A percentile compares a stretch with the other conserved stretches of the same genome.
These are phyloP conservation scores for Hyles euphorbiae DNA, from an alignment of 1,140 invertebrate genomes.

Conservation along the genomic window DNA sequence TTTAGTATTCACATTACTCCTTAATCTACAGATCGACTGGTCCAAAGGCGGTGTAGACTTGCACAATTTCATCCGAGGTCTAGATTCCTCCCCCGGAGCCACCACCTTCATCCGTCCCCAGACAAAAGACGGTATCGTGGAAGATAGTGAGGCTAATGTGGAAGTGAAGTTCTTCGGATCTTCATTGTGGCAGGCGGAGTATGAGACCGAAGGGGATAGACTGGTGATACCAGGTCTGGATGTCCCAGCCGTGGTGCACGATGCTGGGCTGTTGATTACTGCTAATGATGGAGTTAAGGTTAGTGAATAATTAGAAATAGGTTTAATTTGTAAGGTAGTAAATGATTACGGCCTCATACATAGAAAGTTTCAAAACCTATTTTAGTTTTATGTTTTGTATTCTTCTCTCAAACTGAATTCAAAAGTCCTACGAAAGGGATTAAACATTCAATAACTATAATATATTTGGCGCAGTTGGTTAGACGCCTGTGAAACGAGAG, in stretches of 20 bases:
- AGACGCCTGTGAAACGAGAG: no score
- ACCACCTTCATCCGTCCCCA: constrained; percentile 81
- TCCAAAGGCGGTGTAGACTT: constrained; percentile 80
- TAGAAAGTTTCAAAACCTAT: no score
- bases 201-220: constrained; percentile 77
- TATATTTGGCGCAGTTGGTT: no score
- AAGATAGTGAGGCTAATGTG: constrained; percentile 48
- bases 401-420: no score
- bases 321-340: background rate
- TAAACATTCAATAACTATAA: no score
- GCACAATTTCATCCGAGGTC: constrained; percentile 95
- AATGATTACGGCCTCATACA: no score
- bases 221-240: constrained; percentile 80
- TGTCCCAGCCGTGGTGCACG: constrained; percentile 83
- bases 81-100: constrained; percentile 95
- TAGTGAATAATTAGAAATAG: background rate
- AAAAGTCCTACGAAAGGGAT: no score
- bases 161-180: constrained; percentile 89
- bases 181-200: constrained; percentile 80
- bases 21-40: constrained; percentile 82
- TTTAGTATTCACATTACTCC: background rate
- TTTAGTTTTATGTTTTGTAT: no score
- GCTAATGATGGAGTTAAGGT: constrained; percentile 86
- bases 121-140: constrained; percentile 66
- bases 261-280: constrained; percentile 86